A percentile compares a stretch with the other conserved stretches of the same genome.
phyloP scores from a whole-genome alignment of 2,888 invertebrate species.

The Watsonalla binaria region DNA sequence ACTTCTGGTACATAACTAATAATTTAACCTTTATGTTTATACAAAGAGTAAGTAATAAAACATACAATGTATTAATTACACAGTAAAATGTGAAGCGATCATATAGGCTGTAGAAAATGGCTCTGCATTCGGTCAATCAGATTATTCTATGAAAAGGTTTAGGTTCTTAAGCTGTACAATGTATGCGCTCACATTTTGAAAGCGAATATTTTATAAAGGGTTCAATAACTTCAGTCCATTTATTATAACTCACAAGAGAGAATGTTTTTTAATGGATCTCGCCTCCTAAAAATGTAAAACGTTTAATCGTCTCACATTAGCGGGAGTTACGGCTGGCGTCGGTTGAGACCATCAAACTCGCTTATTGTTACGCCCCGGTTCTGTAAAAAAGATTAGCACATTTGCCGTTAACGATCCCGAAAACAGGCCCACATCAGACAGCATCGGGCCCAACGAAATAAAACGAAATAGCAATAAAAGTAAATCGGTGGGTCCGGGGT shows the following conservation, averaged over 20 bases:
- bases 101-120: too few relatives aligned
- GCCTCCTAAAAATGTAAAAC: slow-evolving; percentile 46
- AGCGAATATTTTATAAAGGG: not conserved
- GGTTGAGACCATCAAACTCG: slow-evolving; percentile 50
- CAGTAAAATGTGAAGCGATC: too few relatives aligned
- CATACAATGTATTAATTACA: too few relatives aligned
- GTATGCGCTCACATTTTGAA: not conserved
- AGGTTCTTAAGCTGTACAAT: not conserved
- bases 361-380: slow-evolving; percentile 55
- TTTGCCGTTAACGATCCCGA: slow-evolving; percentile 72
- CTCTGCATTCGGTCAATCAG: too few relatives aligned
- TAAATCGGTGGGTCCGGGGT: slow-evolving; percentile 64
- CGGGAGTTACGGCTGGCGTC: slow-evolving; percentile 47
- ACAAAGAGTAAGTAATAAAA: too few relatives aligned
- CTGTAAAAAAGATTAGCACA: slow-evolving; percentile 75
- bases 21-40: too few relatives aligned
- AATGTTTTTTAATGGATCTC: slow-evolving; percentile 31
- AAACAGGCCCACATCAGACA: slow-evolving; percentile 69
- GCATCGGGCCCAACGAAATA: slow-evolving; percentile 56
- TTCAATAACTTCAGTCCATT: slow-evolving; percentile 1
- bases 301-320: slow-evolving; percentile 57
- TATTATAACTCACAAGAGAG: slow-evolving; percentile 10
- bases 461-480: slow-evolving; percentile 76
- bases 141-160: not conserved
- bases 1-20: too few relatives aligned